A percentile compares a stretch with the other conserved stretches of the same genome.
Conservation (phyloP, 1,140 invertebrate genomes). For the Apis dorsata region DNA sequence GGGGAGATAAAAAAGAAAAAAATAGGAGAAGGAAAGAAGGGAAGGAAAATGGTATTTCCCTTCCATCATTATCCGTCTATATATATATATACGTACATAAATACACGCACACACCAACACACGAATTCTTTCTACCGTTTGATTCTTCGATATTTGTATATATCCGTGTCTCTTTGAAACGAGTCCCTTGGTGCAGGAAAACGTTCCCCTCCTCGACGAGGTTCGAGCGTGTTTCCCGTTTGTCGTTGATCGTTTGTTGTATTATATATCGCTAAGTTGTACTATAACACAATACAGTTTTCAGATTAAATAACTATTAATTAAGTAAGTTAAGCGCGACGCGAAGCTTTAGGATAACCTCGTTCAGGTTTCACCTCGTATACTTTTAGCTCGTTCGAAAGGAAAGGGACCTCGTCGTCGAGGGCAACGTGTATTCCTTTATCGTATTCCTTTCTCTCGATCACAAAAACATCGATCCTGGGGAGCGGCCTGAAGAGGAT, state of each 20-base stretch:
- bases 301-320: neutral
- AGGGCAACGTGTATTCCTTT: constrained; percentile 6
- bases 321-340: neutral
- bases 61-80: too few relatives aligned
- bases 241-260: constrained; percentile 47
- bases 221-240: constrained; percentile 28
- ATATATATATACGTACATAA: too few relatives aligned
- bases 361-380: constrained; percentile 20
- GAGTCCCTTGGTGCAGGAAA: constrained; percentile 20
- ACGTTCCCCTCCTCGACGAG: constrained; percentile 49
- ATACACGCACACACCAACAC: too few relatives aligned
- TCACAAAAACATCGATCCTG: neutral
- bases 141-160: constrained; percentile 67
- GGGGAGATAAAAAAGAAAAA: neutral
- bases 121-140: constrained; percentile 21
- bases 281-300: constrained; percentile 23
- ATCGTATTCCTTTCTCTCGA: constrained; percentile 30
- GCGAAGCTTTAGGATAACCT: constrained; percentile 25
- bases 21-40: neutral
- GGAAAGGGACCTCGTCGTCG: constrained; percentile 30
- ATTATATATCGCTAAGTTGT: constrained; percentile 45
- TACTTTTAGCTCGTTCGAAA: constrained; percentile 29
- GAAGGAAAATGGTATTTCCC: neutral
- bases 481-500: neutral
- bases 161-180: constrained; percentile 42